Conservation (phyloP, 2,113 vertebrate genomes). For the Sphyrna mokarran region DNA sequence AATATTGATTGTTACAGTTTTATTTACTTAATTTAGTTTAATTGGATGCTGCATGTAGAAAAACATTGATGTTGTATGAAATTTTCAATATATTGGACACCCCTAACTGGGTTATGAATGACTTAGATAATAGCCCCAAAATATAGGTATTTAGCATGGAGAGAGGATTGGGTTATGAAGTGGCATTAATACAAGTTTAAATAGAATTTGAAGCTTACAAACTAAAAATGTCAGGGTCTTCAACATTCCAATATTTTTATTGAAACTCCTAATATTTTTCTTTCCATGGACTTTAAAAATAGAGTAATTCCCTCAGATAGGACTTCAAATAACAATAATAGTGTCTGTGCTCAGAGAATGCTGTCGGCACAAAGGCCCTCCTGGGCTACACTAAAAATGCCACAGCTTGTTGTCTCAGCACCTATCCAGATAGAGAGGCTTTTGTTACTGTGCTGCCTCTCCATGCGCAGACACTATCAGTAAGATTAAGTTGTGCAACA, state of each 20-base stretch:
- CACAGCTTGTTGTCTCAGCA: constrained; percentile 15
- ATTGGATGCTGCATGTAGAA: not conserved
- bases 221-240: not conserved
- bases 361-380: not conserved
- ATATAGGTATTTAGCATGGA: not conserved
- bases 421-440: not conserved
- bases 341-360: not conserved
- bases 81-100: not conserved
- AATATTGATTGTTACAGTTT: constrained; percentile 34
- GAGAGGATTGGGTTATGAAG: not conserved
- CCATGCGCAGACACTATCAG: not conserved
- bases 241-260: not conserved
- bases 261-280: not conserved
- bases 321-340: not conserved
- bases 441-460: not conserved
- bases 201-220: not conserved
- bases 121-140: not conserved
- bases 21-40: constrained; percentile 34
- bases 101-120: not conserved
- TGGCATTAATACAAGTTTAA: not conserved
- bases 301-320: not conserved
- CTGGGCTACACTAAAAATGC: constrained; percentile 11
- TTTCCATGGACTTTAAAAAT: not conserved
- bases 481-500: constrained; percentile 2
- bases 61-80: constrained; percentile 22